phyloP scores from a whole-genome alignment of 2,888 invertebrate species.

The Hyposoter dolosus region DNA sequence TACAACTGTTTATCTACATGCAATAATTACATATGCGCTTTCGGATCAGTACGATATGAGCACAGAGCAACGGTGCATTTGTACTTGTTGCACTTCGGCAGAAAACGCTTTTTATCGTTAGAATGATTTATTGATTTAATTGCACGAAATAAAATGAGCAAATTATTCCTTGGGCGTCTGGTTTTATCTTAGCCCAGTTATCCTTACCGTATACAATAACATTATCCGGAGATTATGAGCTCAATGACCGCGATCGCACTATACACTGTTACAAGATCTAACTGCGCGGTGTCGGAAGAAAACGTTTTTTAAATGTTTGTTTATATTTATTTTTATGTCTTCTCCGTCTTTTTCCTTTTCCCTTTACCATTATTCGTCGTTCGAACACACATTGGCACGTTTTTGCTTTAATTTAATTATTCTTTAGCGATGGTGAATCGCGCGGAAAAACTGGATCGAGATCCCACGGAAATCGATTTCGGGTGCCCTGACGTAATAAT shows the following conservation, averaged over 20 bases:
- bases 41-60: conserved; percentile 26
- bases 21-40: conserved; percentile 31
- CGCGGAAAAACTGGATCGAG: background rate
- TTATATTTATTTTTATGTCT: background rate
- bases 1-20: conserved; percentile 53
- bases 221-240: conserved; percentile 22
- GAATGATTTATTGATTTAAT: background rate
- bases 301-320: background rate
- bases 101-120: conserved; percentile 18
- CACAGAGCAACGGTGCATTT: conserved; percentile 43
- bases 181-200: conserved; percentile 36
- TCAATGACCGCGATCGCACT: conserved; percentile 25
- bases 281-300: conserved; percentile 30
- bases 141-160: conserved; percentile 44
- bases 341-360: background rate
- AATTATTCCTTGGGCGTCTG: conserved; percentile 38
- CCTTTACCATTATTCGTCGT: conserved; percentile 47
- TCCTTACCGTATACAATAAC: background rate
- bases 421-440: conserved; percentile 52
- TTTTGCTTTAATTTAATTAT: background rate
- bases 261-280: conserved; percentile 34
- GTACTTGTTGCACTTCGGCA: conserved; percentile 44
- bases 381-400: conserved; percentile 68
- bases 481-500: background rate
- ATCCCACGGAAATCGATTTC: background rate